phyloP scores from a whole-genome alignment of 2,888 invertebrate genomes.

The Dicycla oo region DNA sequence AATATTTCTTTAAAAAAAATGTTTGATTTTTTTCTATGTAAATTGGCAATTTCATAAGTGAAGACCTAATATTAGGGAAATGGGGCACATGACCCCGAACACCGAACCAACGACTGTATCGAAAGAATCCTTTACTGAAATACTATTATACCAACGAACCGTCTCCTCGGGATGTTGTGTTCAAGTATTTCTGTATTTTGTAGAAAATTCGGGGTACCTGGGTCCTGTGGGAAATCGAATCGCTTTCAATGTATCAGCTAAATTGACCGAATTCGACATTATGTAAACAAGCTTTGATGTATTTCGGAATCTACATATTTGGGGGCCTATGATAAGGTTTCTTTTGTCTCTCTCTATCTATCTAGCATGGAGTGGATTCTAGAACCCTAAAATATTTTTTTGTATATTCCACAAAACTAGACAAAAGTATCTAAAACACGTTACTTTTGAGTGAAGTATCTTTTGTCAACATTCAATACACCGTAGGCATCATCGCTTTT shows the following conservation, averaged over 20 bases:
- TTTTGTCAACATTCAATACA: neutral
- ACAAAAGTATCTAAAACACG: neutral
- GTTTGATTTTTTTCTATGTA: too few species aligned
- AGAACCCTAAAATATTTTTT: neutral
- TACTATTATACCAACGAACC: conserved; percentile 46
- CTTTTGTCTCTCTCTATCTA: neutral
- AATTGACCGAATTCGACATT: conserved; percentile 26
- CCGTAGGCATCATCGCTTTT: neutral
- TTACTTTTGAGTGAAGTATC: neutral
- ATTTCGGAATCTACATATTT: neutral
- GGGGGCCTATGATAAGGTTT: neutral
- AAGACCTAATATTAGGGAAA: conserved; percentile 15
- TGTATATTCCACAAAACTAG: neutral
- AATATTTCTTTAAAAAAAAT: too few species aligned
- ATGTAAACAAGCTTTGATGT: conserved; percentile 31
- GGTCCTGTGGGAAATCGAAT: conserved; percentile 46
- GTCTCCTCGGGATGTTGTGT: conserved; percentile 21
- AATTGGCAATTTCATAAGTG: too few species aligned
- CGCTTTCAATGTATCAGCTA: conserved; percentile 31
- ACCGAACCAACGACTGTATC: conserved; percentile 29
- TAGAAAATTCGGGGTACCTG: neutral
- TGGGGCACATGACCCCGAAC: conserved; percentile 20
- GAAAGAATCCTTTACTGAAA: conserved; percentile 31
- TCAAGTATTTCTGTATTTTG: conserved; percentile 21
- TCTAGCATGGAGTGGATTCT: neutral